phyloP scores from a whole-genome alignment of 1,140 invertebrate species.

The Neotoxoptera formosana region DNA sequence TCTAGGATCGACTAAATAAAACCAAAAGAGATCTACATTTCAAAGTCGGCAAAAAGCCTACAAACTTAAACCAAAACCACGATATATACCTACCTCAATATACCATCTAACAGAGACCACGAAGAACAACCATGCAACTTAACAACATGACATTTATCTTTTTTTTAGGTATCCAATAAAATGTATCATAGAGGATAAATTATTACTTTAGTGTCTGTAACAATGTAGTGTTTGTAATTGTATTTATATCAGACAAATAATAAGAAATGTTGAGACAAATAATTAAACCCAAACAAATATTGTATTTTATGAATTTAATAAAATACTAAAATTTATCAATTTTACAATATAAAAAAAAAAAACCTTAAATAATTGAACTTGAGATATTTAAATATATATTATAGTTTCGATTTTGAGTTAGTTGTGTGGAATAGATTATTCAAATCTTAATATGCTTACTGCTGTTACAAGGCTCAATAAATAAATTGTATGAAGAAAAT shows the following conservation, averaged over 20 bases:
- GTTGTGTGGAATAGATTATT: no score
- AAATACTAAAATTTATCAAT: not conserved
- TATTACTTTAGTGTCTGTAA: no score
- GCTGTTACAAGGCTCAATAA: no score
- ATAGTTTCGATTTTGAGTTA: no score
- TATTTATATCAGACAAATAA: no score
- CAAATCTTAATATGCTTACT: no score
- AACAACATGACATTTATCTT: not conserved
- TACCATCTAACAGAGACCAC: not conserved
- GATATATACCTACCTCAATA: not conserved
- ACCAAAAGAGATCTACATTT: not conserved
- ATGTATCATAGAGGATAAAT: no score
- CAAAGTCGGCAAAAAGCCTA: not conserved
- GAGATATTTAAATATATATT: not conserved
- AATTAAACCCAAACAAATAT: no score
- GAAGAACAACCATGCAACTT: not conserved
- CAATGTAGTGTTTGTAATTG: no score
- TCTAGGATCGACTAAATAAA: not conserved
- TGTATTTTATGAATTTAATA: no score
- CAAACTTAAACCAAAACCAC: not conserved
- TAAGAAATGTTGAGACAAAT: no score
- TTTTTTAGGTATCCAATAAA: not conserved
- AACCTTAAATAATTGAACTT: not conserved
- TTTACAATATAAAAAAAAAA: not conserved
- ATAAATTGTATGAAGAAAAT: no score